Evolutionary conservation across 2,888 invertebrate genomes (phyloP).

Genomic region (Drosophila recens): DNA sequence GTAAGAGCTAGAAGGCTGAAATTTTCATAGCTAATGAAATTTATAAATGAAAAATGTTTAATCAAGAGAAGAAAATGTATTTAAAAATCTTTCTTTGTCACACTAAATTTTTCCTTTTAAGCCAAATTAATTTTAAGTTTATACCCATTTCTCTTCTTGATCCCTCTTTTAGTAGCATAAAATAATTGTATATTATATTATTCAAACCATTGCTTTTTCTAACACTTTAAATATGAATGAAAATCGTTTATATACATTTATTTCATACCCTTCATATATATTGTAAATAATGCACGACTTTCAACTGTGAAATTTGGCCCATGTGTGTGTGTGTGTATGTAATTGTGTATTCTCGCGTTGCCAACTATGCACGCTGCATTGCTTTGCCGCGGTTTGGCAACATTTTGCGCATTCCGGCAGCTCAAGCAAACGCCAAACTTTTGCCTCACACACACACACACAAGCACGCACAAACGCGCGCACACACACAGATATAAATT

Average conservation of each 20-base stretch:
- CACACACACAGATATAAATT: background rate
- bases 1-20: too few relatives aligned
- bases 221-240: background rate
- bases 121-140: too few relatives aligned
- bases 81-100: too few relatives aligned
- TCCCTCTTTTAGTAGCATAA: too few relatives aligned
- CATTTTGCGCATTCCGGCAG: slow-evolving; percentile 33
- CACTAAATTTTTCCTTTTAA: too few relatives aligned
- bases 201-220: background rate
- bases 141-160: too few relatives aligned
- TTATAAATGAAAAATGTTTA: too few relatives aligned
- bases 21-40: too few relatives aligned
- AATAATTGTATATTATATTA: too few relatives aligned
- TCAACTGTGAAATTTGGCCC: background rate
- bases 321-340: background rate
- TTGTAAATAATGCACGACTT: slow-evolving; percentile 18
- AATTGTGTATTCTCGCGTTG: slow-evolving; percentile 6
- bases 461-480: too few relatives aligned
- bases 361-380: slow-evolving; percentile 34
- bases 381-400: slow-evolving; percentile 37
- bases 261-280: background rate
- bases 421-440: slow-evolving; percentile 35
- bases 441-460: slow-evolving; percentile 5
- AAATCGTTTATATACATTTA: too few relatives aligned
- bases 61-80: too few relatives aligned